A percentile compares a stretch with the other conserved stretches of the same genome.
These are phyloP conservation scores for Nymphalis urticae DNA, from an alignment of 2,888 invertebrate genomes.

Conservation along the genomic window DNA sequence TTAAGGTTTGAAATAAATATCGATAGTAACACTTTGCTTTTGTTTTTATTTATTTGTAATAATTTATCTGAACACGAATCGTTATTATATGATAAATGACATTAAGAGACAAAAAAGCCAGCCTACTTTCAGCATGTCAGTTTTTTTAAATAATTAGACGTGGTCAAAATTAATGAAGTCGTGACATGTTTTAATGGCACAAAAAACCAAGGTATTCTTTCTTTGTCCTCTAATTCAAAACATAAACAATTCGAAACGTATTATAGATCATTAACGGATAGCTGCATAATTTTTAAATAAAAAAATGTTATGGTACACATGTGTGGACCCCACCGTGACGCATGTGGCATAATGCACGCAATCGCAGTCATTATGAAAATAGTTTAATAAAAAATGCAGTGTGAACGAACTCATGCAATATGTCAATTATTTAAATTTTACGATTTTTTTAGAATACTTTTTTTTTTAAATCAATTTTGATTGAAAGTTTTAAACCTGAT, in stretches of 20 bases:
- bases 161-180: background rate
- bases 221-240: background rate
- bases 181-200: background rate
- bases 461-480: background rate
- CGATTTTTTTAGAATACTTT: too few relatives aligned
- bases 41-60: too few relatives aligned
- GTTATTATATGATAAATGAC: too few relatives aligned
- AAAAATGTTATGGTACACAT: slow-evolving; percentile 45
- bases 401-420: slow-evolving; percentile 34
- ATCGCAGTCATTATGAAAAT: slow-evolving; percentile 52
- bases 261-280: slow-evolving; percentile 11
- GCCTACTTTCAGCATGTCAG: background rate
- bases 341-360: slow-evolving; percentile 61
- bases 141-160: background rate
- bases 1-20: too few relatives aligned
- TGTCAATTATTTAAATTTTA: background rate
- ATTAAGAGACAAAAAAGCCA: too few relatives aligned
- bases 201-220: background rate
- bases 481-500: background rate
- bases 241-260: slow-evolving; percentile 6
- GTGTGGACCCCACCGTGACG: slow-evolving; percentile 50
- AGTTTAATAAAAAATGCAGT: slow-evolving; percentile 32
- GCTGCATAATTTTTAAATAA: slow-evolving; percentile 16
- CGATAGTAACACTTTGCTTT: too few relatives aligned
- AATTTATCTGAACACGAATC: too few relatives aligned